Evolutionary conservation across 2,888 invertebrate genomes (phyloP).

Genomic region (Cryptocephalus primarius): DNA sequence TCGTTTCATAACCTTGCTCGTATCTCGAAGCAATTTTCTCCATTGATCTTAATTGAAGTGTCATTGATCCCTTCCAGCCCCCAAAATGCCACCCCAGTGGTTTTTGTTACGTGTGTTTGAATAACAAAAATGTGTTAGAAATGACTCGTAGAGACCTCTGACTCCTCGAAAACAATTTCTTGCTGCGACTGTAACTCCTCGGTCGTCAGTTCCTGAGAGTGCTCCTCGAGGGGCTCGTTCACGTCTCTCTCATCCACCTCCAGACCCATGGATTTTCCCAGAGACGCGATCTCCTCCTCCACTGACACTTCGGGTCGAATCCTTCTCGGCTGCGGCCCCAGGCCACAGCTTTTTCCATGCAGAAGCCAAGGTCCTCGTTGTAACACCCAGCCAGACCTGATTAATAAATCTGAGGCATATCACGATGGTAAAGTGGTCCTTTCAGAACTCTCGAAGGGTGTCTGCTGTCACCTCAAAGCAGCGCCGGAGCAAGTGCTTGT

Average conservation of each 20-base stretch:
- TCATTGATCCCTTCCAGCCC: not conserved
- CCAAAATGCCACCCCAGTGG: not conserved
- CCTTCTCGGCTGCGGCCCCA: constrained; percentile 16
- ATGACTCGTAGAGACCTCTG: constrained; percentile 1
- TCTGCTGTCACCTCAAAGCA: constrained; percentile 23
- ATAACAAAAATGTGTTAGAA: constrained; percentile 1
- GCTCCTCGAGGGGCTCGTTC: not conserved
- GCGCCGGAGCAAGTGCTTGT: constrained; percentile 19
- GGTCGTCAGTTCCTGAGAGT: not conserved
- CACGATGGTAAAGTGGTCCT: constrained; percentile 26
- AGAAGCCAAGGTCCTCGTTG: constrained; percentile 16
- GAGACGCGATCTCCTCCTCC: constrained; percentile 11
- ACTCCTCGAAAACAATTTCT: constrained; percentile 4
- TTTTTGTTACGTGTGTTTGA: constrained; percentile 1
- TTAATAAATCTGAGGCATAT: constrained; percentile 21
- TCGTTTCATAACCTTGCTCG: not conserved
- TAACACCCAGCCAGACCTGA: constrained; percentile 15
- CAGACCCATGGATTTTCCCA: not conserved
- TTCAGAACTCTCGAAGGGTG: constrained; percentile 28
- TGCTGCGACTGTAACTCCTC: constrained; percentile 1
- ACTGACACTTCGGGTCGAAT: constrained; percentile 15
- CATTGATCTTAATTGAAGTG: too few species aligned
- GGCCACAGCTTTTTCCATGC: constrained; percentile 16
- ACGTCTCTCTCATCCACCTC: not conserved
- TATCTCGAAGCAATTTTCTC: not conserved